Percentiles rank a stretch among this genome's conserved stretches.
Conservation (phyloP, 2,888 invertebrate species). For the Eupithecia centaureata region DNA sequence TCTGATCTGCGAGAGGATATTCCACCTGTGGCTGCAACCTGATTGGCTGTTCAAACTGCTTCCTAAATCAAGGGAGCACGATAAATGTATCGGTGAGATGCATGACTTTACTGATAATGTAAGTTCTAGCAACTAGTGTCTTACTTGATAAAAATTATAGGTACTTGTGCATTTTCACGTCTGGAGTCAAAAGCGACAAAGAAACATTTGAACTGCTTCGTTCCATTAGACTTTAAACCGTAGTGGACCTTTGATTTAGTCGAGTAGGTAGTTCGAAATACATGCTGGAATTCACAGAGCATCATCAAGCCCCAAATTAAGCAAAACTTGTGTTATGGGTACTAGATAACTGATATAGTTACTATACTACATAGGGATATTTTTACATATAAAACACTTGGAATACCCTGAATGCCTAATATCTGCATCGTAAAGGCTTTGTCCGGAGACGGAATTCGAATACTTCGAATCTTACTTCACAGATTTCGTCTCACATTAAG, state of each 20-base stretch:
- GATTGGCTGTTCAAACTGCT: slow-evolving; percentile 84
- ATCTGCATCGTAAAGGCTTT: too few species aligned
- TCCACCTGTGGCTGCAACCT: slow-evolving; percentile 76
- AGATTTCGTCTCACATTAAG: too few species aligned
- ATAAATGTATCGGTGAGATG: slow-evolving; percentile 77
- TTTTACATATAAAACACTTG: too few species aligned
- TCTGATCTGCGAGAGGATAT: slow-evolving; percentile 68
- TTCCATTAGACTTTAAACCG: background rate
- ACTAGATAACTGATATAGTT: too few species aligned
- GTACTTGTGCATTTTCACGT: background rate
- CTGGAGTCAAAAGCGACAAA: background rate
- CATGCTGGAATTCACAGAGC: too few species aligned
- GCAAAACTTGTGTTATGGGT: too few species aligned
- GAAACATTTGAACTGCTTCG: background rate
- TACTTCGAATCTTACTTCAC: too few species aligned
- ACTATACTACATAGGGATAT: too few species aligned
- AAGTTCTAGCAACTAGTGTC: slow-evolving; percentile 32
- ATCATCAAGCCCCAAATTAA: too few species aligned
- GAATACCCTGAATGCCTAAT: too few species aligned
- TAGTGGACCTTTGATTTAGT: background rate
- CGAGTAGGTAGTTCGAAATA: too few species aligned
- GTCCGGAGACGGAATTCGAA: too few species aligned
- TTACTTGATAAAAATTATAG: background rate
- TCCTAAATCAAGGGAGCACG: slow-evolving; percentile 78
- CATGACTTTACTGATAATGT: slow-evolving; percentile 84